Base-by-base conservation (phyloP, 1,140 invertebrate genomes). In the Dendroctonus valens region DNA sequence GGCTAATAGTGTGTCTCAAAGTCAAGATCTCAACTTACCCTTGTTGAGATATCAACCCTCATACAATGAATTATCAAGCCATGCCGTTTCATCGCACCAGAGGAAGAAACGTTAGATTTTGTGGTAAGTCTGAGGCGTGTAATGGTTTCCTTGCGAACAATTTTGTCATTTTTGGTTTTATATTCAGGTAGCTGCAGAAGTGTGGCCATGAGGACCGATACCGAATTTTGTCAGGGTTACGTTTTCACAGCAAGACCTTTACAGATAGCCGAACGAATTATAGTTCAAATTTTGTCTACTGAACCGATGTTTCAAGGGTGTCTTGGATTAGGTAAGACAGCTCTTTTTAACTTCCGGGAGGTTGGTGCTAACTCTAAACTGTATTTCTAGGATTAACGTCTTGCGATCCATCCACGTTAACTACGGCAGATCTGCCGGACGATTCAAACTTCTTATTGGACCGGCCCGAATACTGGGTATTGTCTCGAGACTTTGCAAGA, bases 391-490 rank as follows among this genome's bases (percentile, higher is more conserved):
- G 96, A 0, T 80, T 98, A 49, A 99, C 96, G 2, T 93, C 93
- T 0, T 97, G 94, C 79, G 91, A 98, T 78, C 96, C 96, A 0
- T 81, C 85, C 0, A 84, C 82, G 7, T 73, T 98, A 7, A 82
- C 86, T 42, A 79, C 84, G 0, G 81, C 83, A 9, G 92, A 94
- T 71, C 80, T 98, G 7, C 97, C 97, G 0, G 94, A 97, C 71
- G 95, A 98, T 80, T 90, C 93, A 0, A 94, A 98, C 73, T 84
- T 91, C 37, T 81, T 99, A 0, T 78, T 98, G 3, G 96, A 99
- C 77, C 83, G 96, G n/a, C 91, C 90, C 0, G 96, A 99, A 74
- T 98, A 98, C 77, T 98, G 96, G 96, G 94, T 98, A 2, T 92
- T 98, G 0, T 91, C 91, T 70, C 92, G 96, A 72, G 93, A 98